Evolutionary conservation across 1,140 invertebrate genomes (phyloP), one percentile per base, ranked within the genome.

Genomic region (Pectinophora gossypiella): DNA sequence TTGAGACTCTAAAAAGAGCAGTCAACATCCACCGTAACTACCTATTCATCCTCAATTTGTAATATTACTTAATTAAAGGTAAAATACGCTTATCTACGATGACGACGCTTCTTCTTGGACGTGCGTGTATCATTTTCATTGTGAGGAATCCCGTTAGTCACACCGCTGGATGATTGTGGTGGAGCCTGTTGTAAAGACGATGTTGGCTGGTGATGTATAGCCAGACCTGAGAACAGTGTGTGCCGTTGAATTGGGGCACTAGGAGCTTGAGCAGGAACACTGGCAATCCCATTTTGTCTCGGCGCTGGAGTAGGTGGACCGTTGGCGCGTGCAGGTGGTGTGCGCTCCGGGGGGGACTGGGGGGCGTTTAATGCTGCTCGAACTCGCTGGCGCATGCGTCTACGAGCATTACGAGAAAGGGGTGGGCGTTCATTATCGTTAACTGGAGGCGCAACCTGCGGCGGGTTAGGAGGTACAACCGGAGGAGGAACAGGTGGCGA

Each of bases 101-200:
- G 72, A 40, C 75, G 78, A 51, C 75, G 78, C 50, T 72, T 79
- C 59, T 72, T 82, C 51, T 72, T 83, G 40, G 67, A 76, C 12
- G 23, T 48, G 35, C 65, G 64, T 3, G 27, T 21, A 42, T 38
- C 51, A 20, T 59, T 67, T 7, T n/a, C 58, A 32, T 60, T 67
- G 50, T 68, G 65, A 9, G 69, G 36, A 15, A 58, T 48, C 16
- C 56, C 51, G 22, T 57, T 65, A 6, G 72, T 57, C 2, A 68
- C 48, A 4, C 66, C 69, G 19, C 53, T 59, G 3, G 65, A 49
- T 6, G 54, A 49, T 9, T 22, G 21, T 5, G 62, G 54, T 0
- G 62, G 54, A 2, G 57, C 32, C 20, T 48, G n/a, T n/a, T n/a
- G n/a, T n/a, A n/a, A n/a, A n/a, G n/a, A n/a, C n/a, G n/a, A n/a